These are phyloP conservation scores for Ochropleura plecta DNA, from an alignment of 2,888 invertebrate genomes.

Conservation along the genomic window DNA sequence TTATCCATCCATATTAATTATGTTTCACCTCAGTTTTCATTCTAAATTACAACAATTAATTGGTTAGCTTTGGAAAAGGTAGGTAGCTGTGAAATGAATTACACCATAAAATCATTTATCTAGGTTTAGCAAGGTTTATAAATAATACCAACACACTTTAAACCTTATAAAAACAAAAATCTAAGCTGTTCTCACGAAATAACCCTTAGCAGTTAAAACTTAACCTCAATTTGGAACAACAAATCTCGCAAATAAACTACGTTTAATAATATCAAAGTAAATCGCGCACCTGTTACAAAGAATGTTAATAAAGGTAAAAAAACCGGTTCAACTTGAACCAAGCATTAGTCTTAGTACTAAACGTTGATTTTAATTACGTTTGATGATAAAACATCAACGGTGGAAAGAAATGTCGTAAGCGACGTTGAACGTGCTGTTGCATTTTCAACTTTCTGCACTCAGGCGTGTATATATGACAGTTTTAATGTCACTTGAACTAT, in stretches of 20 bases:
- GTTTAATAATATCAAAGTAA: constrained; percentile 25
- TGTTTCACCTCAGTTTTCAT: background rate
- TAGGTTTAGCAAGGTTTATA: background rate
- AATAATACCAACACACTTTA: background rate
- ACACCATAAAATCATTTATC: background rate
- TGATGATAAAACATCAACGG: constrained; percentile 40
- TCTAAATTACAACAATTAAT: background rate
- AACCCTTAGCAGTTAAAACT: constrained; percentile 4
- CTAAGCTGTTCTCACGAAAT: constrained; percentile 35
- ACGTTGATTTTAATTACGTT: constrained; percentile 28
- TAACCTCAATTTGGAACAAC: constrained; percentile 47
- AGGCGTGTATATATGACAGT: too few relatives aligned
- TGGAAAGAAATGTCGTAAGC: background rate
- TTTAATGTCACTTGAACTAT: background rate
- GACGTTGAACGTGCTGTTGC: background rate
- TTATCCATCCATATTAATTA: background rate
- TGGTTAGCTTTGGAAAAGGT: background rate
- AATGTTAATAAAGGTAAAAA: constrained; percentile 21
- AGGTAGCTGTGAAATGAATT: background rate
- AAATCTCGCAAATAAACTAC: constrained; percentile 24
- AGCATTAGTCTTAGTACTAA: constrained; percentile 23
- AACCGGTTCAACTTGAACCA: constrained; percentile 40
- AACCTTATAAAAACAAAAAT: constrained; percentile 34
- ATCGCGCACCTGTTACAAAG: constrained; percentile 40
- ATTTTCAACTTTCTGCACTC: background rate